Evolutionary conservation across 2,113 vertebrate species (phyloP).

Genomic region (Bagarius yarrelli): DNA sequence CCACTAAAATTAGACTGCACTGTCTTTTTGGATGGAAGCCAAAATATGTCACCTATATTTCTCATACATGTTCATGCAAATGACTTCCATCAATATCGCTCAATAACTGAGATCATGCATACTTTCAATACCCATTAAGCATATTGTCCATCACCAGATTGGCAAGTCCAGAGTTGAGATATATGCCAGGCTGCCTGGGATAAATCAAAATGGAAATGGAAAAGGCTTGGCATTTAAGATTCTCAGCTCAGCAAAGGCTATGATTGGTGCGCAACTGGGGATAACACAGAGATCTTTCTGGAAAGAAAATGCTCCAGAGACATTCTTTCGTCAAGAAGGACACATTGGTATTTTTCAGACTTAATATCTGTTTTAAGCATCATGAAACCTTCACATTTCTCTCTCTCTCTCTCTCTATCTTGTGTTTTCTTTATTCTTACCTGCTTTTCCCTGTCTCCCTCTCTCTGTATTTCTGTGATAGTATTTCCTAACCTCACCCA

Average conservation of each 20-base stretch:
- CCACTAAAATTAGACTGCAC: background rate
- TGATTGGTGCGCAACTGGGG: conserved; percentile 33
- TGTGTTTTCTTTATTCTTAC: background rate
- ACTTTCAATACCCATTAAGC: conserved; percentile 44
- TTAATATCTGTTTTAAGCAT: conserved; percentile 15
- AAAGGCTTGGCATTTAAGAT: background rate
- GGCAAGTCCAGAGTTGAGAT: conserved; percentile 30
- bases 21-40: conserved; percentile 19
- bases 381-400: background rate
- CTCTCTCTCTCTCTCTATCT: conserved; percentile 7
- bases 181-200: conserved; percentile 25
- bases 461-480: conserved; percentile 31
- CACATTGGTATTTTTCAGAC: background rate
- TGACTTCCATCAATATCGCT: conserved; percentile 48
- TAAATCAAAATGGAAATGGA: conserved; percentile 49
- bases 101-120: conserved; percentile 46
- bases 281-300: conserved; percentile 7
- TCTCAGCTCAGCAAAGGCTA: conserved; percentile 9
- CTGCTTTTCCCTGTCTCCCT: background rate
- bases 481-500: conserved; percentile 56
- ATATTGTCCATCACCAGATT: conserved; percentile 43
- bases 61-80: conserved; percentile 18
- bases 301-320: conserved; percentile 4
- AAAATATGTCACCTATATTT: conserved; percentile 47
- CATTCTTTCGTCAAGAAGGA: background rate